Percentiles rank a stretch among this genome's conserved stretches.
These are phyloP conservation scores for Neolamprologus tretocephalus DNA, from an alignment of 2,113 vertebrate species.

Conservation along the genomic window DNA sequence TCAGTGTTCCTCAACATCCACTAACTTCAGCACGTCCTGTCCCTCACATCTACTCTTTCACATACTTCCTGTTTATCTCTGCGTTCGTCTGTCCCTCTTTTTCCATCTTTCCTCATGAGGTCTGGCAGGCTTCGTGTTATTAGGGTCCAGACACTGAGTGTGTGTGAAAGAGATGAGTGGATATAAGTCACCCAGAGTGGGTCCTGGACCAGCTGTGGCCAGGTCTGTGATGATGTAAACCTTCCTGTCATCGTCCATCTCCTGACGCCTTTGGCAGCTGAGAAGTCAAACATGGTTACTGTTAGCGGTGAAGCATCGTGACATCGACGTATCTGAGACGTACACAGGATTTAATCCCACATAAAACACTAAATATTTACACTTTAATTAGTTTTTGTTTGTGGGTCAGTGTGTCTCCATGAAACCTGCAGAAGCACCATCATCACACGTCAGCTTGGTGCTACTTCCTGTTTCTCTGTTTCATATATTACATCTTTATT, in stretches of 20 bases:
- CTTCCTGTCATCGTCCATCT: constrained; percentile 20
- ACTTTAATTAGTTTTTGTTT: neutral
- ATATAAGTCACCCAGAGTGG: constrained; percentile 65
- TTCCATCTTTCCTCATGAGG: constrained; percentile 26
- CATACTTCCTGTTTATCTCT: neutral
- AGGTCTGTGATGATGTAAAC: constrained; percentile 33
- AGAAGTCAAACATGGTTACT: neutral
- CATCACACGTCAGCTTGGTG: neutral
- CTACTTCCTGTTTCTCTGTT: neutral
- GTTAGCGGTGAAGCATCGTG: neutral
- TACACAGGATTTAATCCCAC: neutral
- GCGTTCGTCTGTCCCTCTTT: neutral
- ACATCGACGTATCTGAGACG: neutral
- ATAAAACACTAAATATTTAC: neutral
- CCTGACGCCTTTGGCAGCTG: neutral
- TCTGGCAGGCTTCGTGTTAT: constrained; percentile 47
- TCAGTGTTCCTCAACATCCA: neutral
- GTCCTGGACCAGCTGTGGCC: constrained; percentile 59
- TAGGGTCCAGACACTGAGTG: constrained; percentile 46
- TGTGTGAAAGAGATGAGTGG: neutral
- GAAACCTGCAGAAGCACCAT: neutral
- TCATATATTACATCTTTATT: neutral
- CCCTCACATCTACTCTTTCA: neutral
- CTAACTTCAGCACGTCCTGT: neutral
- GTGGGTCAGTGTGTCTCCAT: neutral